Evolutionary conservation across 2,797 vertebrate genomes (phyloP).

Genomic region (Poeciliopsis paucimaculata): DNA sequence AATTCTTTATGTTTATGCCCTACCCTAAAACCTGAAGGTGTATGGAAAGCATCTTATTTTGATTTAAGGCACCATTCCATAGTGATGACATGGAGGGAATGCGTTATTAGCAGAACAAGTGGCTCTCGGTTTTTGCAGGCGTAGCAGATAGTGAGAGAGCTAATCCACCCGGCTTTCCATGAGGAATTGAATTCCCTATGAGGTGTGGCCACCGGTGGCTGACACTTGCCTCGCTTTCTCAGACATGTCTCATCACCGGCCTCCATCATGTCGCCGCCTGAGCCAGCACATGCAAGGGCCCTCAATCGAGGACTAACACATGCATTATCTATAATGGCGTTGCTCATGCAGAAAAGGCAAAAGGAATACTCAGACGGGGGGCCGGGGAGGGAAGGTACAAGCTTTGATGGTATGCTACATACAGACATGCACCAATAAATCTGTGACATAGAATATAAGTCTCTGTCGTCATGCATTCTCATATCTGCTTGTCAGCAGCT

Average conservation of each 20-base stretch:
- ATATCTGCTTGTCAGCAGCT: constrained; percentile 40
- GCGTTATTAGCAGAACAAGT: constrained; percentile 60
- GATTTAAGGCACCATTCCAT: constrained; percentile 32
- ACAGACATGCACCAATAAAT: constrained; percentile 6
- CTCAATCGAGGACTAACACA: constrained; percentile 18
- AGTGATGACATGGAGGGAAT: constrained; percentile 49
- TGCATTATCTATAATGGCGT: constrained; percentile 50
- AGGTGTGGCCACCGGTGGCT: constrained; percentile 43
- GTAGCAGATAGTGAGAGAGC: constrained; percentile 65
- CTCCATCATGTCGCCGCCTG: constrained; percentile 43
- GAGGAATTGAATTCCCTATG: constrained; percentile 68
- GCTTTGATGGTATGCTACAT: constrained; percentile 32
- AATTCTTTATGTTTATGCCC: constrained; percentile 55
- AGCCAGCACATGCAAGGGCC: constrained; percentile 22
- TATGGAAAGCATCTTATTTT: constrained; percentile 37
- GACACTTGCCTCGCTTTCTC: constrained; percentile 45
- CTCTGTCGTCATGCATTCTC: constrained; percentile 14
- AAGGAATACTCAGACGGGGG: constrained; percentile 16
- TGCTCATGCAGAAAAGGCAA: constrained; percentile 37
- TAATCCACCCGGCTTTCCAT: constrained; percentile 64
- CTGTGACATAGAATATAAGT: constrained; percentile 2
- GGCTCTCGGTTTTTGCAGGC: constrained; percentile 52
- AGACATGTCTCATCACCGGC: constrained; percentile 38
- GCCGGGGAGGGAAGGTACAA: constrained; percentile 2
- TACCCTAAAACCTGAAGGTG: constrained; percentile 37